phyloP scores from a whole-genome alignment of 2,113 vertebrate genomes.

The Mus spicilegus region DNA sequence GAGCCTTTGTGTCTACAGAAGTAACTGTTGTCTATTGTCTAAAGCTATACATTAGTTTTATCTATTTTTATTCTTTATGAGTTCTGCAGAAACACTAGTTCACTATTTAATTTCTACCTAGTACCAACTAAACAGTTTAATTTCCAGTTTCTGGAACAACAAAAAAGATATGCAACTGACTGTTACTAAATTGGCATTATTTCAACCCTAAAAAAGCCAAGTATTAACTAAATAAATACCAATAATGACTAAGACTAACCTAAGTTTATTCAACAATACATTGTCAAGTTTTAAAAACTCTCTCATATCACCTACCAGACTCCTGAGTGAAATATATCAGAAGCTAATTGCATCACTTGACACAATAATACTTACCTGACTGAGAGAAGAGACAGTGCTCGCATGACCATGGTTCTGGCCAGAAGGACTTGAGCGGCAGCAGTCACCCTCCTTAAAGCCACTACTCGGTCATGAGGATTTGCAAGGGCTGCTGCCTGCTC shows the following conservation, averaged over 20 bases:
- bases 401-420: conserved; percentile 99
- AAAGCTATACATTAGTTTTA: conserved; percentile 8
- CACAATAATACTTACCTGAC: conserved; percentile 88
- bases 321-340: background rate
- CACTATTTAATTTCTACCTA: conserved; percentile 20
- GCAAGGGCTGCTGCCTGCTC: conserved; percentile 95
- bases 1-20: background rate
- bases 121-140: background rate
- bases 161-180: conserved; percentile 34
- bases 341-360: background rate
- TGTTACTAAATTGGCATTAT: background rate
- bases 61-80: conserved; percentile 4
- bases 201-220: conserved; percentile 46
- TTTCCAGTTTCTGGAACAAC: conserved; percentile 56
- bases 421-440: conserved; percentile 97
- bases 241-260: background rate
- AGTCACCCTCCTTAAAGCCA: conserved; percentile 96
- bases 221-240: conserved; percentile 24
- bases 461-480: conserved; percentile 95
- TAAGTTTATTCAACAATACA: background rate
- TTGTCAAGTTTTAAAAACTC: conserved; percentile 13
- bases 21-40: background rate
- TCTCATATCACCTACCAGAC: background rate
- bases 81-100: conserved; percentile 12
- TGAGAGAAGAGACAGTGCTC: conserved; percentile 96